Percentiles rank a stretch among this genome's conserved stretches.
phyloP scores from a whole-genome alignment of 2,888 invertebrate genomes.

The Phortica magna region DNA sequence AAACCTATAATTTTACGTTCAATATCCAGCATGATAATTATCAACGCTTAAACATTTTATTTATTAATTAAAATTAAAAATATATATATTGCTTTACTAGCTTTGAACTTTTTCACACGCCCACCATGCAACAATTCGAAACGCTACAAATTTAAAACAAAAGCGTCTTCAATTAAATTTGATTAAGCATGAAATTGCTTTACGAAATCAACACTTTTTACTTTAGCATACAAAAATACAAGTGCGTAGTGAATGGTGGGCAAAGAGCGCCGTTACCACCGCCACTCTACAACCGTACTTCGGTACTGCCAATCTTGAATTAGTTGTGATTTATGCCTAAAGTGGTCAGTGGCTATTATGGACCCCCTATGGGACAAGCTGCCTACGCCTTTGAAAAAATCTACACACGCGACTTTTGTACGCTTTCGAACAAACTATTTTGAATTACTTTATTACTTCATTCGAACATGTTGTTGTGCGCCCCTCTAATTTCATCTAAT shows the following conservation, averaged over 20 bases:
- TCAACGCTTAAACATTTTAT: neutral
- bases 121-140: neutral
- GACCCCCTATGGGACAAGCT: no score
- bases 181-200: constrained; percentile 31
- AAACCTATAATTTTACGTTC: neutral
- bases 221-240: neutral
- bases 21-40: neutral
- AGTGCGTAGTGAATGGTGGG: no score
- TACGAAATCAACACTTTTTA: constrained; percentile 22
- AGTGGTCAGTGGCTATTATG: no score
- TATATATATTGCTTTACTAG: neutral
- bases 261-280: no score
- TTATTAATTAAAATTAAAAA: neutral
- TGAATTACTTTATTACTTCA: neutral
- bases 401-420: neutral
- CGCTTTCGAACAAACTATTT: constrained; percentile 26
- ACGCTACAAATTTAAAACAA: constrained; percentile 10
- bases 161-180: constrained; percentile 28
- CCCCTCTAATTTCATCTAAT: neutral
- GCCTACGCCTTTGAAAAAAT: no score
- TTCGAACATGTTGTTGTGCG: neutral
- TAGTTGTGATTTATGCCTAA: no score
- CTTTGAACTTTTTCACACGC: constrained; percentile 1
- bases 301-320: no score
- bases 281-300: no score